phyloP scores from a whole-genome alignment of 2,888 invertebrate genomes.

The Molorchus minor region DNA sequence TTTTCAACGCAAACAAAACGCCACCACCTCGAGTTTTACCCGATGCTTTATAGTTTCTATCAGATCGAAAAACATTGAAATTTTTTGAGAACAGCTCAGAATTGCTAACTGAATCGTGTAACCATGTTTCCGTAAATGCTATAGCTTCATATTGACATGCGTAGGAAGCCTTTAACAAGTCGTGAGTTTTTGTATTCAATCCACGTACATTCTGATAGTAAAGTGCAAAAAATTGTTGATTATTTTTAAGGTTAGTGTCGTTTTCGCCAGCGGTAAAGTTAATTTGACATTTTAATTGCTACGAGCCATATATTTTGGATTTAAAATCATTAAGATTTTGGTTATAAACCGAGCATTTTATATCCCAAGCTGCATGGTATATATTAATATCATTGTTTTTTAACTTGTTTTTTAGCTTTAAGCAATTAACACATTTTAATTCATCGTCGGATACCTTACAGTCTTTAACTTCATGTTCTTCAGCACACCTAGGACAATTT shows the following conservation, averaged over 20 bases:
- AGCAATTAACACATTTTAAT: slow-evolving; percentile 1
- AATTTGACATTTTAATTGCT: not conserved
- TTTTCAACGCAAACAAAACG: no score
- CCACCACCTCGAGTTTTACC: no score
- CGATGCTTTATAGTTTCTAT: not conserved
- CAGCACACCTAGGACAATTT: slow-evolving; percentile 1
- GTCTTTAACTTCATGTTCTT: not conserved
- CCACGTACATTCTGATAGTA: not conserved
- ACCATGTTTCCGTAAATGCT: no score
- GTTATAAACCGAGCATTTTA: not conserved
- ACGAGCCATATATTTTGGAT: not conserved
- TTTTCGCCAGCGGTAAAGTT: not conserved
- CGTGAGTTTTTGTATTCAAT: no score
- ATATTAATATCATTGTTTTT: not conserved
- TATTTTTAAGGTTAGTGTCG: not conserved
- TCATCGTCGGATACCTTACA: not conserved
- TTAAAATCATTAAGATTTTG: not conserved
- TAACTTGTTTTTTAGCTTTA: not conserved
- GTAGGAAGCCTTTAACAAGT: not conserved
- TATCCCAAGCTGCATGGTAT: not conserved
- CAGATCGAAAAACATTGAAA: not conserved
- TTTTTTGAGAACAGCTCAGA: not conserved
- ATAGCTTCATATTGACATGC: not conserved
- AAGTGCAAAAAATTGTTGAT: not conserved
- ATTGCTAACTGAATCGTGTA: no score